Conservation (phyloP, 2,888 invertebrate genomes). For the Stratiomys singularior region DNA sequence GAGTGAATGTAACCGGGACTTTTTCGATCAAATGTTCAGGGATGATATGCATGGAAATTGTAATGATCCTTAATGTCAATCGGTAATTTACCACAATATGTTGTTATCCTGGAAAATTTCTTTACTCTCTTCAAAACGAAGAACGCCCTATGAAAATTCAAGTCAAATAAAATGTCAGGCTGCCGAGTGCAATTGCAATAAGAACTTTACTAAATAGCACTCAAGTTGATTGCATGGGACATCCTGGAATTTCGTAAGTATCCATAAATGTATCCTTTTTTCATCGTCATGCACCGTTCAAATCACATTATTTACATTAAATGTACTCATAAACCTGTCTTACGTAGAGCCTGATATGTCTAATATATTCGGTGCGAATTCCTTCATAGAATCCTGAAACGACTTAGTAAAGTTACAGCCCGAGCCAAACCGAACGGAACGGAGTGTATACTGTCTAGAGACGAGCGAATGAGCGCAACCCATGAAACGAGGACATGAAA, state of each 20-base stretch:
- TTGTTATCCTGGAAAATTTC: too few species aligned
- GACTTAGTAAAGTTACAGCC: not conserved
- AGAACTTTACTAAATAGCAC: not conserved
- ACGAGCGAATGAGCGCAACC: not conserved
- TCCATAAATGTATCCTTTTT: conserved; percentile 19
- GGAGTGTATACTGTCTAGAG: not conserved
- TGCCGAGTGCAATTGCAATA: not conserved
- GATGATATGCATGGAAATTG: too few species aligned
- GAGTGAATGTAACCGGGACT: too few species aligned
- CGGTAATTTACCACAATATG: too few species aligned
- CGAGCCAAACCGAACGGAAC: not conserved
- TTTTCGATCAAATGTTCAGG: too few species aligned
- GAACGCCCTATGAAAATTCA: too few species aligned
- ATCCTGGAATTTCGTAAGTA: not conserved
- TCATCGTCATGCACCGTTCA: not conserved
- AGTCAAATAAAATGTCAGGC: too few species aligned
- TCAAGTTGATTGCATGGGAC: conserved; percentile 18
- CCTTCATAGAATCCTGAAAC: not conserved
- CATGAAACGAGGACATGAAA: conserved; percentile 21
- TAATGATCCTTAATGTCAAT: too few species aligned
- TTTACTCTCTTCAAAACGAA: too few species aligned
- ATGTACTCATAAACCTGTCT: conserved; percentile 25
- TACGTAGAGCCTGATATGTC: not conserved
- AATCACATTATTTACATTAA: conserved; percentile 2
- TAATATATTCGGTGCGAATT: conserved; percentile 27